These are phyloP conservation scores for Drosophila arawakana DNA, from an alignment of 1,140 invertebrate genomes.

Conservation along the genomic window DNA sequence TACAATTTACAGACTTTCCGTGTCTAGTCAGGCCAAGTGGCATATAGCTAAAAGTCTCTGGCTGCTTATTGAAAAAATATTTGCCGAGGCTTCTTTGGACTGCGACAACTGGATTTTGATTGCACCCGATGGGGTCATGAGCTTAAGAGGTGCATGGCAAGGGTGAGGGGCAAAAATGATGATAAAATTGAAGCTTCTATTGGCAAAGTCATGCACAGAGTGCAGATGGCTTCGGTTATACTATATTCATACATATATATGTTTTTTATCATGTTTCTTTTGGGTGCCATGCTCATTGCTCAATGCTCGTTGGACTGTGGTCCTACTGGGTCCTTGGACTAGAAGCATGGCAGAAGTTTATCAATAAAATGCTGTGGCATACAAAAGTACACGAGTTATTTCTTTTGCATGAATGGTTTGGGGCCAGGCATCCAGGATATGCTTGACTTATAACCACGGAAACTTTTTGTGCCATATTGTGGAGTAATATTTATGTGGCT, in stretches of 20 bases:
- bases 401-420: conserved; percentile 70
- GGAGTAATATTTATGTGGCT: conserved; percentile 55
- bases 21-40: conserved; percentile 29
- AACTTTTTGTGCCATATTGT: conserved; percentile 56
- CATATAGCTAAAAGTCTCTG: conserved; percentile 50
- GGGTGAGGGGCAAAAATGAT: conserved; percentile 1
- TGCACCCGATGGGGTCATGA: conserved; percentile 5
- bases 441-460: conserved; percentile 66
- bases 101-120: conserved; percentile 50
- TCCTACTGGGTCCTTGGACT: conserved; percentile 49
- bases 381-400: conserved; percentile 77
- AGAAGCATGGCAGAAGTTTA: conserved; percentile 63
- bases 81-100: conserved; percentile 37
- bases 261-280: conserved; percentile 14
- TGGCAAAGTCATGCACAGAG: conserved; percentile 45
- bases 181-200: conserved; percentile 52
- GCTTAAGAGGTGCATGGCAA: neutral
- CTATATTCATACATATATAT: conserved; percentile 4
- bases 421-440: conserved; percentile 55
- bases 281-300: conserved; percentile 3
- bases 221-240: conserved; percentile 45
- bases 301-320: conserved; percentile 58
- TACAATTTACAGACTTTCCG: neutral
- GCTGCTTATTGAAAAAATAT: conserved; percentile 42
- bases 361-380: conserved; percentile 78